phyloP scores from a whole-genome alignment of 2,797 vertebrate species.

The Cossypha polioptera region DNA sequence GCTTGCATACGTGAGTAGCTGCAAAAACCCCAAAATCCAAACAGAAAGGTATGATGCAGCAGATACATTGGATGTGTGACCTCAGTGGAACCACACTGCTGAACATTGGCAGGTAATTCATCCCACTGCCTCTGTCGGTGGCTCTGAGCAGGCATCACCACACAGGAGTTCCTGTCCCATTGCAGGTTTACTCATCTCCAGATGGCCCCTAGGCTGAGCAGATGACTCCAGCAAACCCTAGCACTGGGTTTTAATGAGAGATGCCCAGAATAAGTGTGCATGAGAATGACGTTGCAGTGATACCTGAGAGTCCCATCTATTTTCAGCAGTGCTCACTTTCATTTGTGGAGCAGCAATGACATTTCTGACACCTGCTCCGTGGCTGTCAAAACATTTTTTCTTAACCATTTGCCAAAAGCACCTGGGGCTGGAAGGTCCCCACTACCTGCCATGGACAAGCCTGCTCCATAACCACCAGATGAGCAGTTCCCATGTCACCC shows the following conservation, averaged over 20 bases:
- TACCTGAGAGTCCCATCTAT: not conserved
- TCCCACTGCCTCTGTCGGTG: not conserved
- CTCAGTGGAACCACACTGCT: not conserved
- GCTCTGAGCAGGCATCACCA: not conserved
- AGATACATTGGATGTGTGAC: not conserved
- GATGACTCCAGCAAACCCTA: not conserved
- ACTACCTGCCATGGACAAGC: accelerated
- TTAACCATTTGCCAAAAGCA: not conserved
- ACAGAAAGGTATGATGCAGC: not conserved
- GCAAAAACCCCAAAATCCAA: not conserved
- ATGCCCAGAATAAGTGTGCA: not conserved
- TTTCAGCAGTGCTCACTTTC: not conserved
- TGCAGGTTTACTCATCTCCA: not conserved
- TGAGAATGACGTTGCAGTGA: accelerated
- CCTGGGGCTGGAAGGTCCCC: not conserved
- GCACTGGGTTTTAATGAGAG: not conserved
- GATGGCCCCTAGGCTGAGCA: not conserved
- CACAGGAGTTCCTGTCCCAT: not conserved
- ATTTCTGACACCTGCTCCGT: not conserved
- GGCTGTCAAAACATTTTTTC: not conserved
- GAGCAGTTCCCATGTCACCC: not conserved
- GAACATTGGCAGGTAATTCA: accelerated
- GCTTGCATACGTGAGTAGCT: not conserved
- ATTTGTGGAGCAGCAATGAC: not conserved
- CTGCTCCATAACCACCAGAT: not conserved